phyloP scores from a whole-genome alignment of 2,888 invertebrate species.

The Trichogramma dendrolimi region DNA sequence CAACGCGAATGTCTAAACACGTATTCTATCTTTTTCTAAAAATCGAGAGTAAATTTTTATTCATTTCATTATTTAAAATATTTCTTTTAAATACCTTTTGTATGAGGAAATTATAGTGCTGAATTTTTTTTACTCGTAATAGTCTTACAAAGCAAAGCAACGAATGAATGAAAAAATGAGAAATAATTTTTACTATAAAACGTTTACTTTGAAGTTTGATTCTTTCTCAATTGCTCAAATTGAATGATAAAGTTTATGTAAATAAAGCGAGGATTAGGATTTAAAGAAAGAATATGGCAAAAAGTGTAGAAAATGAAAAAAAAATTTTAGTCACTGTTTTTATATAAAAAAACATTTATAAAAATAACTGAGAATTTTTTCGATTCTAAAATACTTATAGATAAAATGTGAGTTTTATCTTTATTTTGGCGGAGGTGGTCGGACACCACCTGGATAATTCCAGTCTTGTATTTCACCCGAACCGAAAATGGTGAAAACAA shows the following conservation, averaged over 20 bases:
- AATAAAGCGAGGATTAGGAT: background rate
- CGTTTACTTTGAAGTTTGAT: background rate
- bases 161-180: background rate
- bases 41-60: no score
- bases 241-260: no score
- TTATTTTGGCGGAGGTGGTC: conserved; percentile 4
- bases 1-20: no score
- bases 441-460: conserved; percentile 38
- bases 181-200: background rate
- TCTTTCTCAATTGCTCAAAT: background rate
- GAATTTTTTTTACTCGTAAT: background rate
- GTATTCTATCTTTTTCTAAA: no score
- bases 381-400: background rate
- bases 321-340: background rate
- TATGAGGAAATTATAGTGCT: background rate
- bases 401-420: conserved; percentile 5
- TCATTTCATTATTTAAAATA: no score
- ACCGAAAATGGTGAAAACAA: conserved; percentile 40
- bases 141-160: background rate
- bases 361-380: background rate
- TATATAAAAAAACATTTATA: background rate
- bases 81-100: no score
- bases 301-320: background rate
- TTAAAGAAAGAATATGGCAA: background rate
- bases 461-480: conserved; percentile 46